Percentiles rank a stretch among this genome's conserved stretches.
Conservation (phyloP, 2,113 vertebrate genomes). For the Nannobrachium achirus region DNA sequence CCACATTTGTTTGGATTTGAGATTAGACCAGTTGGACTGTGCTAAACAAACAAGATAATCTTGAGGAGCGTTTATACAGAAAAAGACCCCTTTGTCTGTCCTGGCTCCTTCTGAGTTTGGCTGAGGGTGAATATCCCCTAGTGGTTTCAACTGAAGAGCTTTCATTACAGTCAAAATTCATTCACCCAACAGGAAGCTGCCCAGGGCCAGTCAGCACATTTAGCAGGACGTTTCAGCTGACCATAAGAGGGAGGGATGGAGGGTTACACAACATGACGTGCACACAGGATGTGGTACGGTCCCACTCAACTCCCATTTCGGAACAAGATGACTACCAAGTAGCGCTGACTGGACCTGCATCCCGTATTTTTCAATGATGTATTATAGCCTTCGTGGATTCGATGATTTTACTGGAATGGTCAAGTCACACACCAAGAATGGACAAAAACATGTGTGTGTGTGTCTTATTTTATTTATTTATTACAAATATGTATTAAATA, state of each 20-base stretch:
- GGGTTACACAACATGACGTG: slow-evolving; percentile 37
- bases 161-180: slow-evolving; percentile 29
- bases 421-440: background rate
- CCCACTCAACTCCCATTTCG: slow-evolving; percentile 31
- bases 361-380: background rate
- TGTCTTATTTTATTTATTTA: slow-evolving; percentile 54
- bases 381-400: background rate
- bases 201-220: slow-evolving; percentile 63
- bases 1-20: slow-evolving; percentile 10
- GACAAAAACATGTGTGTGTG: slow-evolving; percentile 11
- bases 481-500: slow-evolving; percentile 86
- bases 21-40: slow-evolving; percentile 2
- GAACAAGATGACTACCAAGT: slow-evolving; percentile 24
- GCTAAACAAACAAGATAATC: slow-evolving; percentile 26
- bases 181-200: slow-evolving; percentile 53
- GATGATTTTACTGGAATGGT: background rate
- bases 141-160: slow-evolving; percentile 30
- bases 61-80: slow-evolving; percentile 15
- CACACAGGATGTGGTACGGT: slow-evolving; percentile 61
- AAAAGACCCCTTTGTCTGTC: slow-evolving; percentile 21
- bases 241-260: slow-evolving; percentile 22
- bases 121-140: slow-evolving; percentile 42
- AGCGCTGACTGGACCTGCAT: slow-evolving; percentile 41
- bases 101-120: slow-evolving; percentile 34
- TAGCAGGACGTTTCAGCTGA: slow-evolving; percentile 42